Evolutionary conservation across 2,888 invertebrate genomes (phyloP), one percentile per base, ranked within the genome.

Genomic region (Pogonocherus hispidulus): DNA sequence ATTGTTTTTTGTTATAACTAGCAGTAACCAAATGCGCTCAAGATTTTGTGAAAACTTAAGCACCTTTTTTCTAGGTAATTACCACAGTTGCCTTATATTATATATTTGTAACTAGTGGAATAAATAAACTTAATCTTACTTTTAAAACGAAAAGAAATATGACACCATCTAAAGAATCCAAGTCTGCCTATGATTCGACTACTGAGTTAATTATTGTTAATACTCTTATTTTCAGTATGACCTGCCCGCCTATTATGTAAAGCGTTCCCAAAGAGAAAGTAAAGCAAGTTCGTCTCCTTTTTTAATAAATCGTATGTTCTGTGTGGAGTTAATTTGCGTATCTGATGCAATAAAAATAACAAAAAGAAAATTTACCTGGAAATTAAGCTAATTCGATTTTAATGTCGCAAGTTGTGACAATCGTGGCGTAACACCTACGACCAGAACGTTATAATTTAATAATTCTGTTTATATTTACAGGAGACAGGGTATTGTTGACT

Each of bases 401-500:
- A 85, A 85, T 85, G 83, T 76, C 78, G 79, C 77, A 75, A 81
- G 80, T 80, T 80, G 81, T 82, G 84, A 85, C 84, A 85, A 84
- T 83, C 80, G 82, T 83, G 83, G 83, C 84, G 84, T 85, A 84
- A 85, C 85, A 85, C 84, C 83, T 83, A 82, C 79, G 74, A 83
- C 79, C 84, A 83, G 77, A 84, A 84, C 85, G 83, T 83, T 84
- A 84, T 85, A 85, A 85, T 85, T 84, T 84, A 83, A 84, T 84
- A 84, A 84, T 83, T 83, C 82, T 81, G 79, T 82, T 82, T 80
- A 79, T 81, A 77, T 79, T 32, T 54, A 76, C 79, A 78, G 75
- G 79, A 77, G 77, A 73, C 76, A 70, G 76, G 78, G 77, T 76
- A 79, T 74, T 79, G 80, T 80, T 80, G 79, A 78, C 78, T 77